Base-by-base conservation (phyloP, 2,888 invertebrate genomes). In the Meteorus colon region DNA sequence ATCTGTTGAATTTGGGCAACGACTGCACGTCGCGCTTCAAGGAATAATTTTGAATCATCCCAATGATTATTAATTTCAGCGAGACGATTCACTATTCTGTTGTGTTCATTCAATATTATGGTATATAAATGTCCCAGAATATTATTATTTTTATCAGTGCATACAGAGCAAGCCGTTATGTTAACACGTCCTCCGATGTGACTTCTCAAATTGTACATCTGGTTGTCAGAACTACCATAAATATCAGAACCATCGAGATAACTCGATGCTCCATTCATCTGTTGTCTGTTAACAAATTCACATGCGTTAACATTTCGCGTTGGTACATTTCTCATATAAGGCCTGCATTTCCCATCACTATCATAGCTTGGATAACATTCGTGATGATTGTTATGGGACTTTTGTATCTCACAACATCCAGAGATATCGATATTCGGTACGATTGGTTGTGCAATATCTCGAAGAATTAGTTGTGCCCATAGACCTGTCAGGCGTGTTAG, bases 171-270 rank as follows among this genome's bases (percentile, higher is more conserved):
- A 0, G 93, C 92, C 6, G 91, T 91, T 2, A 94, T 86, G 82
- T 94, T 93, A 1, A 96, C 93, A 82, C 93, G 92, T 16, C 96
- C 96, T 14, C 92, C 92, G 73, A 92, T 92, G 85, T 94, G 95
- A 0, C 94, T 93, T 37, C 96, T 91, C 4, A 96, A 87, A 0
- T 92, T 92, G 69, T 94, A 92, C 2, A 95, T 90, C 81, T 94
- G 94, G 78, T 94, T 93, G 71, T 94, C 94, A 0, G 94, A 95
- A 78, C 92, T 93, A 14, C 96, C 96, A 87, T 97, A 97, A 72
- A 97, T 89, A 1, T 94, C 94, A 0, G 96, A 96, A 0, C 94
- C 97, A 84, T 97, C 97, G 75, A 97, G 91, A 87, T 95, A 96
- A 1, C 95, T 93, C 0, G 96, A 95, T 0, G 95, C 97, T 77